phyloP scores from a whole-genome alignment of 1,140 invertebrate genomes.

The Bombus breviceps region DNA sequence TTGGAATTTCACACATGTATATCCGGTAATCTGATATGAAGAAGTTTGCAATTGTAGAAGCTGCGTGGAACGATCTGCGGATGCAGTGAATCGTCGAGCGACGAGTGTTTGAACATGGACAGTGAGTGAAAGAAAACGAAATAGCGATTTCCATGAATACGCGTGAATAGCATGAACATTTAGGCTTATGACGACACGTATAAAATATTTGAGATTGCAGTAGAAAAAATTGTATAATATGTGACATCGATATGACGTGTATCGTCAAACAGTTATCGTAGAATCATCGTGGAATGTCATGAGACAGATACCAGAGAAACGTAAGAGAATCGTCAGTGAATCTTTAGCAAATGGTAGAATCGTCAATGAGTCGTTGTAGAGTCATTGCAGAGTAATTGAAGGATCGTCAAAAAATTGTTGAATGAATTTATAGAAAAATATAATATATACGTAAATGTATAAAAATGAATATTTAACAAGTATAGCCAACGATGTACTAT shows the following conservation, averaged over 20 bases:
- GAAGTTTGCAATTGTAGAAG: background rate
- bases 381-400: background rate
- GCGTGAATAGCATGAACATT: background rate
- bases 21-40: background rate
- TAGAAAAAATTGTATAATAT: background rate
- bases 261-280: too few relatives aligned
- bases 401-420: background rate
- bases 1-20: too few relatives aligned
- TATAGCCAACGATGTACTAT: too few relatives aligned
- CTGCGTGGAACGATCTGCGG: background rate
- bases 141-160: background rate
- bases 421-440: background rate
- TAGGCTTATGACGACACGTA: background rate
- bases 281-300: too few relatives aligned
- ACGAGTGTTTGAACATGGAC: background rate
- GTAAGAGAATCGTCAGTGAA: too few relatives aligned
- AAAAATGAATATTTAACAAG: too few relatives aligned
- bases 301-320: too few relatives aligned
- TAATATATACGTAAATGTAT: too few relatives aligned
- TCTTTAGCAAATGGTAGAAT: too few relatives aligned
- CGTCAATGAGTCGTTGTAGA: background rate
- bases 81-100: background rate
- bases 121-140: background rate
- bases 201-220: background rate
- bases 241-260: background rate